Percentiles rank a stretch among this genome's conserved stretches.
phyloP scores from a whole-genome alignment of 1,140 invertebrate genomes.

The Atta colombica region DNA sequence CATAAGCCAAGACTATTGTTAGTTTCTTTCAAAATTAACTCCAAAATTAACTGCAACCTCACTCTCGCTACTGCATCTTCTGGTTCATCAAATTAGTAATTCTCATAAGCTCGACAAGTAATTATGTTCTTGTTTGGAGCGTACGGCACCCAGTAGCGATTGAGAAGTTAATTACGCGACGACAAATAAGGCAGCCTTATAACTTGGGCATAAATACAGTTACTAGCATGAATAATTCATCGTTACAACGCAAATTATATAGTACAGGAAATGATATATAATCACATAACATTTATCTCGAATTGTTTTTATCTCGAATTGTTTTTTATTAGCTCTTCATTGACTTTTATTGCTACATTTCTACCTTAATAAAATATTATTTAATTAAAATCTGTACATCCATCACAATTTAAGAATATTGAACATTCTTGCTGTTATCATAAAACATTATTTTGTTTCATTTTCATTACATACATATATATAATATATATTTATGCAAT shows the following conservation, averaged over 20 bases:
- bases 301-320: constrained; percentile 50
- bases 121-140: constrained; percentile 61
- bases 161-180: constrained; percentile 64
- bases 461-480: not conserved
- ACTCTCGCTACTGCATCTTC: constrained; percentile 3
- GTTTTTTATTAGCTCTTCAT: constrained; percentile 25
- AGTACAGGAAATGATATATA: constrained; percentile 39
- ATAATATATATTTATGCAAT: not conserved
- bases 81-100: constrained; percentile 51
- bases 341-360: not conserved
- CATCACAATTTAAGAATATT: no score
- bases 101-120: constrained; percentile 59
- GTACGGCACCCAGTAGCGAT: constrained; percentile 42
- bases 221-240: constrained; percentile 61
- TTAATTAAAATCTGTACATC: not conserved
- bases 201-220: constrained; percentile 57
- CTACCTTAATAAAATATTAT: not conserved
- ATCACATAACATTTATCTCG: constrained; percentile 24
- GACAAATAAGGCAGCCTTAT: constrained; percentile 61
- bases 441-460: not conserved
- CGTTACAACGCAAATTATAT: constrained; percentile 32
- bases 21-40: constrained; percentile 13
- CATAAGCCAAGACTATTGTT: not conserved
- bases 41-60: not conserved
- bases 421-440: not conserved